A percentile compares a stretch with the other conserved stretches of the same genome.
phyloP scores from a whole-genome alignment of 2,888 invertebrate genomes.

The Ellobium chinense region DNA sequence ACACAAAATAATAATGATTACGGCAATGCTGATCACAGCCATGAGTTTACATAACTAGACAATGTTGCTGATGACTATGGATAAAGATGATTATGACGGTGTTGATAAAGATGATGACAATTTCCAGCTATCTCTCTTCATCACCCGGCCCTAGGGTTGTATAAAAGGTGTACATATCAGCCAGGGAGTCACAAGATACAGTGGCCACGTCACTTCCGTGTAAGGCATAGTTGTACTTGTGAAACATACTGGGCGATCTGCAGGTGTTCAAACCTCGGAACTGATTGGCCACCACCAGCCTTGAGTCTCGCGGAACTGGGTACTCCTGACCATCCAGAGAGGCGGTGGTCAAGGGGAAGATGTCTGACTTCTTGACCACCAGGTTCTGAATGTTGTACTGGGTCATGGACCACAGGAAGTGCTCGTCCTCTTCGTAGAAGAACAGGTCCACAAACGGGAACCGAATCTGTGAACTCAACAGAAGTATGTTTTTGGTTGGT shows the following conservation, averaged over 20 bases:
- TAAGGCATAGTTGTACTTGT: slow-evolving; percentile 9
- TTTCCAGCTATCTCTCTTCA: too few species aligned
- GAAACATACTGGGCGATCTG: slow-evolving; percentile 2
- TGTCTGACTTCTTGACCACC: neutral
- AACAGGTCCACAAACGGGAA: slow-evolving; percentile 33
- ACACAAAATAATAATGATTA: too few species aligned
- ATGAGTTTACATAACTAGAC: too few species aligned
- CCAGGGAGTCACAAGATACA: neutral
- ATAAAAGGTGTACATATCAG: neutral
- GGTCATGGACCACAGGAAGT: slow-evolving; percentile 17
- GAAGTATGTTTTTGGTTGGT: too few species aligned
- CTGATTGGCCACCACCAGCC: neutral
- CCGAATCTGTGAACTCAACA: neutral
- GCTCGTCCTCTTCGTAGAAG: slow-evolving; percentile 17
- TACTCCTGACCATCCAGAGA: neutral
- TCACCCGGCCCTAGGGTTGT: too few species aligned
- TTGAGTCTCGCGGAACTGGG: neutral
- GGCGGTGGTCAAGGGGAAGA: slow-evolving; percentile 10
- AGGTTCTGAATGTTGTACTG: slow-evolving; percentile 28
- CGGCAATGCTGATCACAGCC: too few species aligned
- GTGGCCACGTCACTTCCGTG: neutral
- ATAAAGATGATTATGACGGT: too few species aligned
- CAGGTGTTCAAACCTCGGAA: slow-evolving; percentile 8
- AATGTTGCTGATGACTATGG: too few species aligned
- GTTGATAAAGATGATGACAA: too few species aligned